Conservation (phyloP, 2,113 vertebrate species). For the Cettia cetti region DNA sequence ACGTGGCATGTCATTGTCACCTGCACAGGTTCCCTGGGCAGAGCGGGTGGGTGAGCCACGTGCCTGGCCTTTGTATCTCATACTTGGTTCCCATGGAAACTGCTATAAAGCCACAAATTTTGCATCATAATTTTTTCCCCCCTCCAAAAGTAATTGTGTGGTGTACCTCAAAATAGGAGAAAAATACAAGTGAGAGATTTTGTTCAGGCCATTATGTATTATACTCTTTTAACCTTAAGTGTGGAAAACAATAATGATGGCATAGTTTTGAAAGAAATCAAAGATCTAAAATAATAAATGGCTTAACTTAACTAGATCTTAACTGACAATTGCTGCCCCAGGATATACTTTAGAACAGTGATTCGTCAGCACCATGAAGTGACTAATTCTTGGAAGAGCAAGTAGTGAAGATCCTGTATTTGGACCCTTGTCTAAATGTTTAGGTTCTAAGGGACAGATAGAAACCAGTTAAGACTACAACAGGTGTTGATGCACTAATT, state of each 20-base stretch:
- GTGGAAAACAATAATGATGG: neutral
- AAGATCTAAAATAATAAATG: neutral
- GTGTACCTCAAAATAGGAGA: neutral
- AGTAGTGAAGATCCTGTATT: neutral
- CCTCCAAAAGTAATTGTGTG: neutral
- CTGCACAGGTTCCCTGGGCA: neutral
- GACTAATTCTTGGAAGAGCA: neutral
- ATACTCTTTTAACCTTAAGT: neutral
- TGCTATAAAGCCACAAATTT: neutral
- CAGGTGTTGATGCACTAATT: neutral
- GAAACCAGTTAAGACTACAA: neutral
- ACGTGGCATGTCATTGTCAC: neutral
- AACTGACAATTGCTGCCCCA: neutral
- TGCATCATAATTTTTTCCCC: neutral
- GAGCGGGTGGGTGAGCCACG: neutral
- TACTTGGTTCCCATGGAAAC: neutral
- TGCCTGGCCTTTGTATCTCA: neutral
- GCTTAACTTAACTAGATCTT: neutral
- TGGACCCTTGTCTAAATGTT: neutral
- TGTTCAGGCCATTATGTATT: neutral
- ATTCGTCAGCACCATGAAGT: neutral
- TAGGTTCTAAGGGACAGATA: neutral
- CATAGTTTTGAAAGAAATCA: neutral
- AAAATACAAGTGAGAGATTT: neutral
- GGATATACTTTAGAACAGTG: neutral